phyloP scores from a whole-genome alignment of 2,888 invertebrate genomes.

The Maniola hyperantus region DNA sequence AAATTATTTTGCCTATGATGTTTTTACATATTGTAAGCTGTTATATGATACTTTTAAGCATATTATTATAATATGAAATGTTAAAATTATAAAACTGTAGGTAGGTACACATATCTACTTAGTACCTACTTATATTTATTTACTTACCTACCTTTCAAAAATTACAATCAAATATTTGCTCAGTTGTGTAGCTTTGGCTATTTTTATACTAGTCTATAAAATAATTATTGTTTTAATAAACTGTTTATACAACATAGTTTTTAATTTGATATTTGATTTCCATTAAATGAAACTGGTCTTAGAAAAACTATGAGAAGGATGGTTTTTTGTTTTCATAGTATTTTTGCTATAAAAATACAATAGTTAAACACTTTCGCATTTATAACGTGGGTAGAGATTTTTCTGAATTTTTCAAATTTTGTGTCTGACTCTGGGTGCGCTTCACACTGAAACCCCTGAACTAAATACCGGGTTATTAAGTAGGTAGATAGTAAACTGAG shows the following conservation, averaged over 20 bases:
- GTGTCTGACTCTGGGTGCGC: no score
- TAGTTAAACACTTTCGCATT: no score
- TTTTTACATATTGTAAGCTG: constrained; percentile 8
- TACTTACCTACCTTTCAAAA: constrained; percentile 47
- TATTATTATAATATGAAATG: background rate
- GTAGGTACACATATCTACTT: background rate
- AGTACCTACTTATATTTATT: constrained; percentile 19
- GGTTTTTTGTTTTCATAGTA: no score
- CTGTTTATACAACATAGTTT: constrained; percentile 53
- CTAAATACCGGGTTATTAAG: no score
- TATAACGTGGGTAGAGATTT: no score
- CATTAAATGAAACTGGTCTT: background rate
- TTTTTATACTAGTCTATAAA: constrained; percentile 79
- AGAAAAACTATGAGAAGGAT: background rate
- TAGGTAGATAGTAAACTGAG: no score
- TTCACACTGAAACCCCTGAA: no score
- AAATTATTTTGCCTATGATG: background rate
- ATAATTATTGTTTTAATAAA: constrained; percentile 58
- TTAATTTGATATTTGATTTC: background rate
- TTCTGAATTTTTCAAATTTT: no score
- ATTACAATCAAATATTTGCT: constrained; percentile 73
- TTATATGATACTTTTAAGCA: constrained; percentile 1
- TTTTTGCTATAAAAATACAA: no score
- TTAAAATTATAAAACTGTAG: background rate
- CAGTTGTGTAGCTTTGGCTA: constrained; percentile 77